Evolutionary conservation across 1,140 invertebrate species (phyloP), one percentile per base, ranked within the genome.

Genomic region (Plodia interpunctella): DNA sequence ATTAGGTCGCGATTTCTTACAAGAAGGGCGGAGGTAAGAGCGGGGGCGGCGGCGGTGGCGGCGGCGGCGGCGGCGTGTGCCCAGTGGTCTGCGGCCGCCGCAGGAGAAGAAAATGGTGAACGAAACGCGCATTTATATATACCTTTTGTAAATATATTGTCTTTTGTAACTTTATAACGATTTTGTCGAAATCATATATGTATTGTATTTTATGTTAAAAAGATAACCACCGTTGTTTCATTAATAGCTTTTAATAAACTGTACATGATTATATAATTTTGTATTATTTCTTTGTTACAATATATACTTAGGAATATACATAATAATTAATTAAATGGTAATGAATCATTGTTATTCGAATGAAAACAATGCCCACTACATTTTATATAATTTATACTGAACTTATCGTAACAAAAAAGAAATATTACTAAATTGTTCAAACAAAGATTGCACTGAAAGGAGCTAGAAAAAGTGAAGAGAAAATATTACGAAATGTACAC

Each of bases 381-480:
- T 15, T 15, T 44, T 15, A 76, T 72, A 73, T 75, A 73, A 72
- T 70, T 60, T 49, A 71, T 74, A 74, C 73, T 60, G 70, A 73
- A 72, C 70, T 81, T 78, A 80, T 68, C 62, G 68, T 73, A 75
- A 76, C 69, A 68, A 70, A 74, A 70, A 69, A 72, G 69, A n/a
- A 64, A 74, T 78, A 82, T 80, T 71, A 77, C 70, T 77, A 82
- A 63, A 76, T 87, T 85, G 79, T 85, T 88, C 72, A 83, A 85
- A 78, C 68, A 79, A 80, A 73, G 77, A 84, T 88, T 85, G 83
- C 85, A 87, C 85, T 85, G 83, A 83, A 68, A 80, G 59, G 51
- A 76, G 73, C 67, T 61, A 76, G 63, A 67, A 44, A 74, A 60
- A 57, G 71, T 76, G 77, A 70, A 68, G 70, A 69, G 71, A 49